Base-by-base conservation (phyloP, 2,888 invertebrate species). In the Aethes cnicana region DNA sequence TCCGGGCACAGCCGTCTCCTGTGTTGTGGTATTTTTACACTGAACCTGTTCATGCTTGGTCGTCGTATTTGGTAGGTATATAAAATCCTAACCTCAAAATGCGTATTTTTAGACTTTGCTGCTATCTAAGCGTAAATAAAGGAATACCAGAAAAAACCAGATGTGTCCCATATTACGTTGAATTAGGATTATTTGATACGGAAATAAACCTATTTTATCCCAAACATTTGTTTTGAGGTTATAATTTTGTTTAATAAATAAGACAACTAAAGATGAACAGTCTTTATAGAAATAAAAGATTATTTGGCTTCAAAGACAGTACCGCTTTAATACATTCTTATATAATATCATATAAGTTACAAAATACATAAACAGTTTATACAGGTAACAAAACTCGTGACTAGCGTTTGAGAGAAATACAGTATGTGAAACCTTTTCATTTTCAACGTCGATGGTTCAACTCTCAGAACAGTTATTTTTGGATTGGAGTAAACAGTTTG, bases 321-420 rank as follows among this genome's bases (percentile, higher is more conserved):
- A 84, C 78, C 79, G 78, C 71, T 86, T 85, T 85, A 84, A 80
- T 84, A 82, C 74, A 79, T 76, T 79, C 81, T 80, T 83, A 84
- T 81, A 78, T 82, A 85, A 80, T 77, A 81, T 76, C 74, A 71
- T 76, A 82, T 82, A 86, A 83, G 84, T 85, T 88, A 84, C 76
- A 83, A 81, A 85, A 87, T 86, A 87, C 83, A 88, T 85, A 88
- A 84, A 82, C 77, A 84, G 75, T 70, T 75, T 47, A 81, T 81
- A 81, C 81, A 88, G 88, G 89, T 89, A 90, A 90, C 89, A 81
- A 87, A 89, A 83, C 77, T 77, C 81, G 81, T 90, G 90, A 90
- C 90, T 90, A 90, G 90, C 83, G 84, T 80, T 79, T 74, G 69
- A 74, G 68, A 77, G 67, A 77, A 66, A 59, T 66, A 76, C 68